These are phyloP conservation scores for Sebastes minor DNA, from an alignment of 2,797 vertebrate genomes.

Conservation along the genomic window DNA sequence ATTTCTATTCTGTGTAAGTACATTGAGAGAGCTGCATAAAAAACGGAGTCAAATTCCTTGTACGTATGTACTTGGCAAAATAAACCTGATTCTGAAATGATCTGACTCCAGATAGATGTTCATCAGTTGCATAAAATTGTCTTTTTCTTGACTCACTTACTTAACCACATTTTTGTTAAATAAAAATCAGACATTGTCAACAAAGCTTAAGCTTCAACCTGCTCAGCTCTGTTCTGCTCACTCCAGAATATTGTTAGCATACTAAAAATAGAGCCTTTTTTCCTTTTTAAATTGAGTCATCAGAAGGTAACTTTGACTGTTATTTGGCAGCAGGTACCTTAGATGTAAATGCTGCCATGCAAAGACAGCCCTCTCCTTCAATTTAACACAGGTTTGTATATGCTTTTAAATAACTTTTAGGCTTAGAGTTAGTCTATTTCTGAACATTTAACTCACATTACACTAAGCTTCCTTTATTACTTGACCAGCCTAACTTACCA, in stretches of 20 bases:
- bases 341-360: not conserved
- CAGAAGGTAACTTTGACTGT: not conserved
- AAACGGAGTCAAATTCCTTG: no score
- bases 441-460: not conserved
- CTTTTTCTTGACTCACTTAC: not conserved
- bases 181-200: not conserved
- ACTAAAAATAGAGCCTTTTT: not conserved
- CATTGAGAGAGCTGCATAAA: no score
- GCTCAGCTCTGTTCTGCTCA: not conserved
- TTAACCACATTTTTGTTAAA: not conserved
- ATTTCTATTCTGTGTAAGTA: no score
- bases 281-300: not conserved
- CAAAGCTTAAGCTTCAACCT: not conserved
- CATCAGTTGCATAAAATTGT: not conserved
- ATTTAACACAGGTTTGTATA: not conserved
- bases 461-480: not conserved
- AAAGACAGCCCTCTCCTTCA: not conserved
- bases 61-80: no score
- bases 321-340: not conserved
- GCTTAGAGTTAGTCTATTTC: not conserved
- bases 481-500: not conserved
- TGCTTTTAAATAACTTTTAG: not conserved
- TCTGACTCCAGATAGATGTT: not conserved
- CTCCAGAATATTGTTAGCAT: not conserved
- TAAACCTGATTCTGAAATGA: no score